Base-by-base conservation (phyloP, 2,888 invertebrate genomes). In the Busseola fusca region DNA sequence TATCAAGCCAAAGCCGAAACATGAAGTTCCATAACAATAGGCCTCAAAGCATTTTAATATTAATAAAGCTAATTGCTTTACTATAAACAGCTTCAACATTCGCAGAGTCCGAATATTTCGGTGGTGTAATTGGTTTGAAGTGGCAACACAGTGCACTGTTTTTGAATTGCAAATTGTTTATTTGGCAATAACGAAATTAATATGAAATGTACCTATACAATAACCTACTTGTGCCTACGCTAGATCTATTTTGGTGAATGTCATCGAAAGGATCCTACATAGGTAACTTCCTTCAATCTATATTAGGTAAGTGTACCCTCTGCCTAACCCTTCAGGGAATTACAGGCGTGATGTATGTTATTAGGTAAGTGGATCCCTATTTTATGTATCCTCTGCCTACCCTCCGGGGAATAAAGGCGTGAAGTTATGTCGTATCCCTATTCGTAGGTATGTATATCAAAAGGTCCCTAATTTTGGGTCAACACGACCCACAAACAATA, bases 51-150 rank as follows among this genome's bases (percentile, higher is more conserved):
- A 27, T 37, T 64, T 74, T 16, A 71, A 52, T 58, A 60, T 72
- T 64, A 78, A 54, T 71, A 27, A 72, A 59, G 59, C 63, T 64
- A 78, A 72, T 75, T 78, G 54, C 63, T 56, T 64, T 54, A 34
- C 50, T 60, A 54, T 60, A 72, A 34, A 64, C n/a, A 50, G 64
- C 56, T 76, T 60, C 48, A 72, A 78, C 59, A 56, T 72, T 52
- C 27, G 37, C 42, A n/a, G 66, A 18, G 37, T 75, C 42, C 7
- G 34, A 75, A 75, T 37, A 75, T 72, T 75, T 40, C 42, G 64
- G 16, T 27, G 25, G 37, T 63, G 42, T 72, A 72, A 72, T 78
- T 64, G 59, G 72, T 72, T 72, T 52, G 56, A 71, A 69, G 48
- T 54, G 48, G 57, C 37, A 42, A 16, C 50, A 54, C 50, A 74